Evolutionary conservation across 2,113 vertebrate species (phyloP), one percentile per base, ranked within the genome.

Genomic region (Neopipo cinnamomea): DNA sequence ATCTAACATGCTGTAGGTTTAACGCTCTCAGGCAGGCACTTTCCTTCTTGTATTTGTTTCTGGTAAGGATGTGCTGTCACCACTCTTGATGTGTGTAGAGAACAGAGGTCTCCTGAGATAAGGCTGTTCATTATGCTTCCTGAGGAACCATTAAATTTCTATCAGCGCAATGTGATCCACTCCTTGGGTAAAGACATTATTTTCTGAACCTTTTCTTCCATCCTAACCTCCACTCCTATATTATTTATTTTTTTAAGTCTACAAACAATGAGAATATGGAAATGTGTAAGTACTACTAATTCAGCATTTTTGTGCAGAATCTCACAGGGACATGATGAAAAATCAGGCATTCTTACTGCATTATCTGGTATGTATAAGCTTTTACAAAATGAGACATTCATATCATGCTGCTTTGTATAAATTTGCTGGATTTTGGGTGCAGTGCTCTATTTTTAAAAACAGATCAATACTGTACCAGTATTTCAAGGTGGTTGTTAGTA

Each of bases 91-190:
- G 81, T 95, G 85, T 90, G 92, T 68, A 33, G 92, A 94, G 95
- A 95, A 92, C 89, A 95, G 91, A 95, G 93, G 96, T 97, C 75
- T 95, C 97, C 85, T 80, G 98, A 97, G 98, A 98, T 94, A 58
- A 93, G 93, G 95, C 93, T 96, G 95, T 98, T 98, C 97, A 98
- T 98, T 98, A 98, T 98, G 98, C 98, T 98, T 98, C 90, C 97
- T 98, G 97, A 98, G 98, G 98, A 98, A 96, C 96, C 96, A 98
- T 98, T 98, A 98, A 98, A 98, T 98, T 98, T 98, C 98, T 98
- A 97, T 98, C 98, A 98, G 91, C 97, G 97, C 97, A 98, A 97
- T 94, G 94, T 96, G 98, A 98, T 98, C 97, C 94, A 94, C 90
- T 97, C 63, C 95, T 95, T 96, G 96, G 91, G 80, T 90, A 97